Percentiles rank a stretch among this genome's conserved stretches.
Conservation (phyloP, 1,140 invertebrate genomes). For the Drosophila tristis region DNA sequence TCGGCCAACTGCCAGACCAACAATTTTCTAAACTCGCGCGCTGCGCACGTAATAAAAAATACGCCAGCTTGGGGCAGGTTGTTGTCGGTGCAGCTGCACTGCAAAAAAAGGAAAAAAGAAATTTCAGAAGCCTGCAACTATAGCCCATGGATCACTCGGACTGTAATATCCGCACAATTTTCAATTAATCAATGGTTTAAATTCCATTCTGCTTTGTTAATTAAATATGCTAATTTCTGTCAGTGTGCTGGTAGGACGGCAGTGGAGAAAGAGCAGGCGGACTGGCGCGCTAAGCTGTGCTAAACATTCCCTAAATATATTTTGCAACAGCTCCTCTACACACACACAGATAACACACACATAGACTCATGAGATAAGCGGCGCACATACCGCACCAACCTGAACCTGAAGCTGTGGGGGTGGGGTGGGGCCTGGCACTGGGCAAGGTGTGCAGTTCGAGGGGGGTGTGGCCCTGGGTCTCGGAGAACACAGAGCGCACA, state of each 20-base stretch:
- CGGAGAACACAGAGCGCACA: conserved; percentile 29
- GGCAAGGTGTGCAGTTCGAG: conserved; percentile 13
- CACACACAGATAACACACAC: conserved; percentile 26
- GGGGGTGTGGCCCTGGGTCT: neutral
- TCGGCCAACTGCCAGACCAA: conserved; percentile 65
- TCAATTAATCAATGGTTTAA: too few species aligned
- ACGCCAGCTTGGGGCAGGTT: conserved; percentile 28
- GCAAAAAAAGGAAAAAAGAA: neutral
- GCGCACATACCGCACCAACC: conserved; percentile 56
- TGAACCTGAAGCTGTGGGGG: conserved; percentile 38
- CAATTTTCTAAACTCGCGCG: conserved; percentile 76
- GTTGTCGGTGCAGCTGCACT: neutral
- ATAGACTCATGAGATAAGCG: conserved; percentile 59
- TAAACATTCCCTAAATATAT: conserved; percentile 82
- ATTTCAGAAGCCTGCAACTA: too few species aligned
- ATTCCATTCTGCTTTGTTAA: too few species aligned
- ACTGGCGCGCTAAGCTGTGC: conserved; percentile 74
- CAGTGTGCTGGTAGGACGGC: neutral
- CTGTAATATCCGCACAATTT: too few species aligned
- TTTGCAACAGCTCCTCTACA: conserved; percentile 72
- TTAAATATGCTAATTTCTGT: neutral
- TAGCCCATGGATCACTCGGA: neutral
- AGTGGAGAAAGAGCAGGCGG: conserved; percentile 21
- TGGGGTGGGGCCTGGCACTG: neutral
- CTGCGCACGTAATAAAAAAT: conserved; percentile 60